These are phyloP conservation scores for Struthio camelus DNA, from an alignment of 2,113 vertebrate species.

Conservation along the genomic window DNA sequence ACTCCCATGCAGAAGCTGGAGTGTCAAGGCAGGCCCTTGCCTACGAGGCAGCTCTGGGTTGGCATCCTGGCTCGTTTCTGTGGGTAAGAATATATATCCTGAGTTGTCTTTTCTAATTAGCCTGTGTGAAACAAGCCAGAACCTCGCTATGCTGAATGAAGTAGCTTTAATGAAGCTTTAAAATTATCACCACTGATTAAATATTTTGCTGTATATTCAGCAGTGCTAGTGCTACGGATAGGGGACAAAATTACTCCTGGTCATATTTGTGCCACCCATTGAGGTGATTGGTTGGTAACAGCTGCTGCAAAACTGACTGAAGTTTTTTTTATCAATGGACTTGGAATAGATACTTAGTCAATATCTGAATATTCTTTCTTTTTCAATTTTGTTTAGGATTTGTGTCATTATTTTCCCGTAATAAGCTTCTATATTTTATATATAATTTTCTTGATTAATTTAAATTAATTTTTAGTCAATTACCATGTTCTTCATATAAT, in stretches of 20 bases:
- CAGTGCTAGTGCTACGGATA: accelerated
- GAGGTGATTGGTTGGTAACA: accelerated
- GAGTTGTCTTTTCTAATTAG: neutral
- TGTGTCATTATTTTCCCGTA: neutral
- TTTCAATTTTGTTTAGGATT: neutral
- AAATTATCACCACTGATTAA: neutral
- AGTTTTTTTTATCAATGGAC: neutral
- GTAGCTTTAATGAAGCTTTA: neutral
- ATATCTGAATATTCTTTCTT: accelerated
- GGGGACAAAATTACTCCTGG: neutral
- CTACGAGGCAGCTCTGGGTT: neutral
- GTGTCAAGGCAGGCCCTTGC: neutral
- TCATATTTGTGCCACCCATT: accelerated
- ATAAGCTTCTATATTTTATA: neutral
- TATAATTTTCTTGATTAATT: neutral
- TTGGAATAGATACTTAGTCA: neutral
- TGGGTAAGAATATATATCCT: neutral
- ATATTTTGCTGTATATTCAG: accelerated
- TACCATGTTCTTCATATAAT: neutral
- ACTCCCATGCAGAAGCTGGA: no score
- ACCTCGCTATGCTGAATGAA: neutral
- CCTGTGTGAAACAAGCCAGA: neutral
- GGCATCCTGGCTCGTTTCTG: neutral
- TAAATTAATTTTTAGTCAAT: neutral
- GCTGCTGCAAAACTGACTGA: neutral